Conservation (phyloP, 2,113 vertebrate genomes). For the Felis catus region DNA sequence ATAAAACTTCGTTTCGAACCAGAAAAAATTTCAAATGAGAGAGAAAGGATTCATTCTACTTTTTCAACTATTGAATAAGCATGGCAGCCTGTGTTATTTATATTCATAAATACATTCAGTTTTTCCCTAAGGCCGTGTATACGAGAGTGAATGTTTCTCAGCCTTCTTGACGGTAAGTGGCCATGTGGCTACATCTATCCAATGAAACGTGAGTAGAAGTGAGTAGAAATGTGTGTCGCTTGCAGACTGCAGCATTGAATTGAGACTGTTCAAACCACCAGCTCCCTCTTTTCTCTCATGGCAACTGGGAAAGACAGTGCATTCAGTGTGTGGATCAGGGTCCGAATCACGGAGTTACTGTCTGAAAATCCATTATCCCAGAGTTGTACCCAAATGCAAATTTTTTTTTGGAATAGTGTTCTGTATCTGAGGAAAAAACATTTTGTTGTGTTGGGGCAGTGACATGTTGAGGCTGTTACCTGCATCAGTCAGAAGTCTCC, state of each 20-base stretch:
- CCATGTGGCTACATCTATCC: not conserved
- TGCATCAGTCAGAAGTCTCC: not conserved
- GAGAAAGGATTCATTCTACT: not conserved
- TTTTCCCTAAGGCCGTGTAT: not conserved
- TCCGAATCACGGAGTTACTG: not conserved
- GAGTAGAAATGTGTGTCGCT: not conserved
- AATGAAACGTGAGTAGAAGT: not conserved
- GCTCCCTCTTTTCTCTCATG: not conserved
- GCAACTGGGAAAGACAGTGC: rapidly evolving
- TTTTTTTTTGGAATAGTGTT: not conserved
- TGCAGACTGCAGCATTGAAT: not conserved
- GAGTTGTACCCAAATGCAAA: not conserved
- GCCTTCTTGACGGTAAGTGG: not conserved
- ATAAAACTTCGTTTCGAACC: slow-evolving; percentile 50
- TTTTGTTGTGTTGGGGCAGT: not conserved
- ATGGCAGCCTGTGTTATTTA: not conserved
- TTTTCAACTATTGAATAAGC: not conserved
- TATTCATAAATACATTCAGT: not conserved
- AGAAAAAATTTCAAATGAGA: not conserved
- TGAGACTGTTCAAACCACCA: not conserved
- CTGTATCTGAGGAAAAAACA: not conserved
- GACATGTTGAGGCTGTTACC: not conserved
- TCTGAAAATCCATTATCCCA: not conserved
- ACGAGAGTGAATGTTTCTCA: not conserved
- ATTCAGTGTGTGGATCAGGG: not conserved